Evolutionary conservation across 2,797 vertebrate genomes (phyloP).

Genomic region (Sphaeramia orbicularis): DNA sequence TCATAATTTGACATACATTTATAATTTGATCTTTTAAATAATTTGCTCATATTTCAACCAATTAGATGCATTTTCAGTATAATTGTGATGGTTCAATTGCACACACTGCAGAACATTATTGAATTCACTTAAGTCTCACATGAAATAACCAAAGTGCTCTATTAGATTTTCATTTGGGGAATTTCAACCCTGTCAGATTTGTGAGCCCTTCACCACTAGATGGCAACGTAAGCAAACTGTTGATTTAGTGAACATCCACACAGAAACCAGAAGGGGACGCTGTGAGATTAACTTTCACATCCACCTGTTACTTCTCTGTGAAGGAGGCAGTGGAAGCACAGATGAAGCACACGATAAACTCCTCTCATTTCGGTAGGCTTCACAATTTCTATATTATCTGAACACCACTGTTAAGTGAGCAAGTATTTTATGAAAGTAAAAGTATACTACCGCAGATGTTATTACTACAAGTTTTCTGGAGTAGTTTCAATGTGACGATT

Average conservation of each 20-base stretch:
- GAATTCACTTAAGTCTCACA: no score
- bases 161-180: fast-evolving
- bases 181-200: neutral
- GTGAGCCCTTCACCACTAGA: constrained; percentile 39
- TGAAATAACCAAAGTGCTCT: neutral
- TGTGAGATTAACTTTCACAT: neutral
- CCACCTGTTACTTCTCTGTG: constrained; percentile 43
- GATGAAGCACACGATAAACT: neutral
- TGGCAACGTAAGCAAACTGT: constrained; percentile 43
- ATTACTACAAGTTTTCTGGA: neutral
- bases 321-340: neutral
- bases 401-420: neutral
- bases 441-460: no score
- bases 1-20: neutral
- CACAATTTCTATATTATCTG: no score
- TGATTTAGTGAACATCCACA: neutral
- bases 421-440: no score
- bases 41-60: neutral
- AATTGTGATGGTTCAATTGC: no score
- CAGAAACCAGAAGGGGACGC: constrained; percentile 38
- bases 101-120: neutral
- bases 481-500: neutral
- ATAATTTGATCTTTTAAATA: neutral
- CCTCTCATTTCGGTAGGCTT: neutral
- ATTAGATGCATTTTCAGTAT: no score